Base-by-base conservation (phyloP, 53 echinoderm and acorn worm species). In the Echinarachnius parma region DNA sequence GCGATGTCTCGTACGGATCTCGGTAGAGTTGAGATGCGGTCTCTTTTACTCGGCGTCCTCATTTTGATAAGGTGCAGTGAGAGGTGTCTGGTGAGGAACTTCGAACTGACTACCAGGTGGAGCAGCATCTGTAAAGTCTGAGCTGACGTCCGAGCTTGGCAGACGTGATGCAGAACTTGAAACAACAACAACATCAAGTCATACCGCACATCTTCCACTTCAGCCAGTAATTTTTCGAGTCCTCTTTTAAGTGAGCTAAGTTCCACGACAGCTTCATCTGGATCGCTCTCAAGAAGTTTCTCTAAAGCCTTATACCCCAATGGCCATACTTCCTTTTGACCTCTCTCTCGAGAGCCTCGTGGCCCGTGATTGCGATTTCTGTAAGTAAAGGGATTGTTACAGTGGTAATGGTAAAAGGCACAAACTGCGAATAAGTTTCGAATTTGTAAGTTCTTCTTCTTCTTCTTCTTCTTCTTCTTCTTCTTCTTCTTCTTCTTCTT, bases 171-270 rank as follows among this genome's bases (percentile, higher is more conserved):
- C 59, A 82, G 24, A 4, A 85, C 84, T 19, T 75, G 33, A 20
- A 84, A 52, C 8, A 96, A 52, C 9, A 91, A 72, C 9, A 76
- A 75, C 66, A 84, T 79, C 36, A 96, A 4, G 48, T 96, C 90
- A 45, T 82, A 80, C 9, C 89, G 77, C 13, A 93, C 80, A 1
- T 86, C 87, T 25, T 0, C 10, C 55, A 35, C 13, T 59, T 86
- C 76, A 14, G 80, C 39, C 14, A 96, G 64, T 21, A 90, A 61
- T 9, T 75, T 77, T 15, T 79, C 70, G 2, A 91, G 82, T 2
- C 90, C 91, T 44, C 59, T 70, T 33, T 85, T 75, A 7, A 76
- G 81, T 1, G 85, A 81, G 31, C 59, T 66, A 10, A 96, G 59
- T 33, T 87, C 55, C 42, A 81, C 62, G 1, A 79, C 82, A 0